Evolutionary conservation across 2,113 vertebrate species (phyloP).

Genomic region (Narcine bancroftii): DNA sequence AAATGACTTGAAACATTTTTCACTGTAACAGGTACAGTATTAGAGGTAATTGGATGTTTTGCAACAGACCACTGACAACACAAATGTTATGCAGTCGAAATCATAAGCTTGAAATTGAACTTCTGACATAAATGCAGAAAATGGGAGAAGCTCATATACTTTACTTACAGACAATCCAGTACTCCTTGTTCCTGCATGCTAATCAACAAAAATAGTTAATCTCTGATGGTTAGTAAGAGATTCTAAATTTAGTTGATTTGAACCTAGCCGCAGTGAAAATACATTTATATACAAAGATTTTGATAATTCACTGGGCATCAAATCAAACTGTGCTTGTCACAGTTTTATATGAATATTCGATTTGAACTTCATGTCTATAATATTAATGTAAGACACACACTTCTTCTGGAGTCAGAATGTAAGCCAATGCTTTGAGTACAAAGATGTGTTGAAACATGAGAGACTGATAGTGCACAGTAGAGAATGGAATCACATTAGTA

Average conservation of each 20-base stretch:
- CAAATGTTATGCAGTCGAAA: background rate
- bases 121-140: background rate
- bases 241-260: too few species aligned
- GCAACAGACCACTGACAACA: background rate
- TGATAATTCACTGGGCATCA: background rate
- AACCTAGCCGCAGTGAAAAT: background rate
- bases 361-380: background rate
- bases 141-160: background rate
- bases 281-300: background rate
- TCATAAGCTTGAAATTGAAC: background rate
- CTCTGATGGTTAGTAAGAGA: background rate
- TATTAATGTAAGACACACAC: background rate
- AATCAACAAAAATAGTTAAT: background rate
- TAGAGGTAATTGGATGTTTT: background rate
- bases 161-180: background rate
- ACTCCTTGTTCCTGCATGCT: background rate
- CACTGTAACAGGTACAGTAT: background rate
- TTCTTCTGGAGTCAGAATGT: background rate
- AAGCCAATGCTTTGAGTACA: background rate
- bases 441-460: background rate
- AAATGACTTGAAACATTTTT: background rate
- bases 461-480: background rate
- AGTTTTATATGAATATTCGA: background rate
- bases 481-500: background rate
- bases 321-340: background rate